Evolutionary conservation across 2,113 vertebrate genomes (phyloP).

Genomic region (Oenanthe oenanthe): DNA sequence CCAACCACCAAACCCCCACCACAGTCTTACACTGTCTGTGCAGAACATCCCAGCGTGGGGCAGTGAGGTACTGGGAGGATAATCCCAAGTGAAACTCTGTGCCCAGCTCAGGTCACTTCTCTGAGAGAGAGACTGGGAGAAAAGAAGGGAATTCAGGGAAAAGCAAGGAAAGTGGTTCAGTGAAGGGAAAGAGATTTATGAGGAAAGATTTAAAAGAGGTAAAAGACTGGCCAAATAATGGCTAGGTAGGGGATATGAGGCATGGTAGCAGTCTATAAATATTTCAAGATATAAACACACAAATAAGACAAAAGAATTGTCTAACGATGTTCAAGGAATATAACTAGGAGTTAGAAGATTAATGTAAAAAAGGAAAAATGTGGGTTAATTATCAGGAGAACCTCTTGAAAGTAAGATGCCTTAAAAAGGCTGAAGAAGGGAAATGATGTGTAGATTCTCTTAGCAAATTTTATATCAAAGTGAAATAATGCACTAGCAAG

Average conservation of each 20-base stretch:
- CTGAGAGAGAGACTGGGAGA: neutral
- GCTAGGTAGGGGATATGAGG: neutral
- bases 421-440: neutral
- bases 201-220: constrained; percentile 40
- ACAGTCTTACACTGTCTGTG: neutral
- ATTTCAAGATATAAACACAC: constrained; percentile 19
- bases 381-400: neutral
- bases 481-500: neutral
- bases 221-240: neutral
- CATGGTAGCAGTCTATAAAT: constrained; percentile 57
- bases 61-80: neutral
- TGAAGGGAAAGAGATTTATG: constrained; percentile 26
- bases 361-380: neutral
- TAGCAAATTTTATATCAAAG: neutral
- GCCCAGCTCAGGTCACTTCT: neutral
- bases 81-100: neutral
- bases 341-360: constrained; percentile 28
- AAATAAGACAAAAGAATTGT: constrained; percentile 47
- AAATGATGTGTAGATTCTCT: neutral
- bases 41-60: neutral
- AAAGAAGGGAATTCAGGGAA: neutral
- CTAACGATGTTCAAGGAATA: neutral
- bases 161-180: neutral
- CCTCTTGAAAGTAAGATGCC: neutral
- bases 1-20: neutral